These are phyloP conservation scores for Hofmannophila pseudospretella DNA, from an alignment of 2,888 invertebrate species.

Conservation along the genomic window DNA sequence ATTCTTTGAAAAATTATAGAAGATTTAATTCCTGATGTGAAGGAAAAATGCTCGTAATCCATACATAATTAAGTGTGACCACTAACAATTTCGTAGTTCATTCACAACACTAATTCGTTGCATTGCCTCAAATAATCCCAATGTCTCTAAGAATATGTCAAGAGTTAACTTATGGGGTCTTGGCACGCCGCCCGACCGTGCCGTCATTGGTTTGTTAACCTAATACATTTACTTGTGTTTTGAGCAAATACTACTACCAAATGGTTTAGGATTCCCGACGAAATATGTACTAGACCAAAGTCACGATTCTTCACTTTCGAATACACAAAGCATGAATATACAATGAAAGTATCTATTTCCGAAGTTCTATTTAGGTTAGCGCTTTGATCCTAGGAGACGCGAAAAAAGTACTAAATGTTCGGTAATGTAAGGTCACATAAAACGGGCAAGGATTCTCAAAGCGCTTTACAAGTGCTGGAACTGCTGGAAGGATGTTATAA, in stretches of 20 bases:
- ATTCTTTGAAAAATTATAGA: too few relatives aligned
- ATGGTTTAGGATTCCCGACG: slow-evolving; percentile 23
- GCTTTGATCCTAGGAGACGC: slow-evolving; percentile 35
- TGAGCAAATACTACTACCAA: slow-evolving; percentile 27
- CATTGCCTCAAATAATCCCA: slow-evolving; percentile 18
- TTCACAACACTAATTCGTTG: slow-evolving; percentile 9
- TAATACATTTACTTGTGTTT: slow-evolving; percentile 36
- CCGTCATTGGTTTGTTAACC: slow-evolving; percentile 34
- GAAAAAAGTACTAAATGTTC: slow-evolving; percentile 42
- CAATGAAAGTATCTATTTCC: slow-evolving; percentile 41
- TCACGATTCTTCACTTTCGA: too few relatives aligned
- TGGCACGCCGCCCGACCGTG: slow-evolving; percentile 38
- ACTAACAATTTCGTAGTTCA: too few relatives aligned
- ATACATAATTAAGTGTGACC: too few relatives aligned
- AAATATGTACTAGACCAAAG: slow-evolving; percentile 12
- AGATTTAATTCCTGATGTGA: too few relatives aligned
- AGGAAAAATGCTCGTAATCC: too few relatives aligned
- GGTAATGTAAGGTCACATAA: slow-evolving; percentile 64
- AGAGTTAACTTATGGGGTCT: slow-evolving; percentile 36
- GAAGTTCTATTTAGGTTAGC: slow-evolving; percentile 30
- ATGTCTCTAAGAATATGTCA: slow-evolving; percentile 29
- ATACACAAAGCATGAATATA: too few relatives aligned
- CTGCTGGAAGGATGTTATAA: slow-evolving; percentile 72
- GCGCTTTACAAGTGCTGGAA: slow-evolving; percentile 71
- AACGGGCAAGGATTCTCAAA: slow-evolving; percentile 61